Evolutionary conservation across 2,797 vertebrate genomes (phyloP), one percentile per base, ranked within the genome.

Genomic region (Borostomias antarcticus): DNA sequence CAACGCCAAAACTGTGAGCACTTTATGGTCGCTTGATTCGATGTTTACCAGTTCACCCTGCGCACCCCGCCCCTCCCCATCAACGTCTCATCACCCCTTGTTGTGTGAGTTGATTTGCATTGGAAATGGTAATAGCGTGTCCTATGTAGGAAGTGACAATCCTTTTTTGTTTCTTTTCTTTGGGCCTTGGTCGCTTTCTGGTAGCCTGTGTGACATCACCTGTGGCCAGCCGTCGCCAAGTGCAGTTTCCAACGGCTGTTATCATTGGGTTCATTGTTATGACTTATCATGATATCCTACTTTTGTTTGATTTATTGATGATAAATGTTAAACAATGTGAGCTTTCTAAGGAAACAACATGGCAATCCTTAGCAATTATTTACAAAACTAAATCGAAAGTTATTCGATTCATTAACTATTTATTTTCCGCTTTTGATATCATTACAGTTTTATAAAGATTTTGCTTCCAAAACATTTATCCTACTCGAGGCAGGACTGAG

Each of bases 31-130:
- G 11, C 37, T 3, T 65, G 64, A 25, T 28, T 54, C 61, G 23
- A 45, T 68, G 72, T 77, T 82, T 73, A 86, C 86, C 86, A 82
- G 77, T 26, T 77, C 79, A 84, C 68, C 86, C 86, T 83, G 86
- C 67, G 82, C 26, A 78, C 82, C 78, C 83, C 75, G 37, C 75
- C 67, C 67, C 9, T 69, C 80, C 82, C 74, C 81, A 73, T 60
- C 4, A 56, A 5, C 47, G n/a, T 23, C 19, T 9, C 11, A 28
- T 5, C 30, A n/a, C 17, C 35, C 33, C n/a, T 9, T 35, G 5
- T 21, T 23, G 30, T 35, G 11, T 15, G 30, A 47, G 17, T 11
- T 28, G 11, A 3, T 62, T 51, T 33, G 30, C 19, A 8, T 23
- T 35, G 21, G 47, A 33, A 63, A 67, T 29, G 26, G n/a, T 45